Base-by-base conservation (phyloP, 2,113 vertebrate species). In the Caloenas nicobarica region DNA sequence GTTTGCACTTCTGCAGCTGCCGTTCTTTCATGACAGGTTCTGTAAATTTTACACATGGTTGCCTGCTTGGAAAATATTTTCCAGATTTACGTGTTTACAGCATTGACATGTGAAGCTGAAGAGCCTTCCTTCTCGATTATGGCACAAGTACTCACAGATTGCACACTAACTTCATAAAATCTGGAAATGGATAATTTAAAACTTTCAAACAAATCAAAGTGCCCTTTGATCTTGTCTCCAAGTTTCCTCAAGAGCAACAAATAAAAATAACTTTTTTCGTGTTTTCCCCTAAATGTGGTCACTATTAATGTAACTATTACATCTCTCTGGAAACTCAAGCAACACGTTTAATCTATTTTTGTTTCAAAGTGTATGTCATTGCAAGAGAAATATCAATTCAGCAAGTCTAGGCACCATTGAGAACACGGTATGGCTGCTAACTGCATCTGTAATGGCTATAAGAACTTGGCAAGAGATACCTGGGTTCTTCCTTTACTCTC, bases 11-110 rank as follows among this genome's bases (percentile, higher is more conserved):
- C 95, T 97, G 98, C 98, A 98, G 98, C 98, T 98, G 98, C 97
- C 97, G 95, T 81, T 97, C 95, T 98, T 98, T 98, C 98, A 98
- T 98, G 98, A 98, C 97, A 98, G 98, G 97, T 98, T 98, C 93
- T 98, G 98, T 98, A 98, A 98, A 98, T 99, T 98, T 98, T 98
- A 98, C 98, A 98, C 98, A 98, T 98, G 97, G 96, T 95, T 98
- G 98, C 97, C 98, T 98, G 98, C 98, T 98, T 98, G 96, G 98
- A 97, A 98, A 97, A 98, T 97, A 98, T 97, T 98, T 98, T 98
- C 98, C 98, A 98, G 98, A 98, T 98, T 98, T 94, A 97, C 97
- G 97, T 98, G 97, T 98, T 98, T 98, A 98, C 97, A 95, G 81
- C 95, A 96, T 78, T 98, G 98, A 98, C 97, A 98, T 98, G 97